Evolutionary conservation across 2,113 vertebrate species (phyloP), one percentile per base, ranked within the genome.

Genomic region (Jacana jacana): DNA sequence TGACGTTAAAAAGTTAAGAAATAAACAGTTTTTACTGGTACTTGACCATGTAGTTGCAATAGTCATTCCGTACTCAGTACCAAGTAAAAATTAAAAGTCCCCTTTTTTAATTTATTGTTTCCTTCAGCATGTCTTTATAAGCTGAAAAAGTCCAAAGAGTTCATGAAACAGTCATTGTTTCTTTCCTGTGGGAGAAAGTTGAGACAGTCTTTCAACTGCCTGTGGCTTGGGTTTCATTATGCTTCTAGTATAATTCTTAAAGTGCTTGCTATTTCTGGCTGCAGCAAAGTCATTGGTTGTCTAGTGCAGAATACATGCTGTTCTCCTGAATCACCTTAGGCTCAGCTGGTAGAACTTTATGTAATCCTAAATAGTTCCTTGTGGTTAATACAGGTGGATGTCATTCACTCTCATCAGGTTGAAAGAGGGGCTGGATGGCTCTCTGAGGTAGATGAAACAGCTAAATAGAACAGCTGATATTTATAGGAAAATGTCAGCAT

Each of bases 151-250:
- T 77, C 28, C 31, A 78, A 33, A 39, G 42, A 84, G 35, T 91
- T 88, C 46, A 58, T 54, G 23, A 54, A 84, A 27, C 10, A 33
- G 28, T 79, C 12, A 0, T 77, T 31, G 3, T 64, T 37, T 76
- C 49, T 76, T 80, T 69, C 40, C 85, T 93, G 30, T 40, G 49
- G 63, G 57, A 88, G 85, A 82, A 72, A 80, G 37, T 13, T 77
- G 73, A 91, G 42, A 61, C 31, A 37, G 33, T 42, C 35, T 48
- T 79, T 68, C 64, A 88, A 3, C 39, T 54, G 51, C 35, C 33
- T 86, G 64, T 78, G 52, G 23, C 60, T 95, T 88, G 42, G 51
- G 52, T 81, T 95, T 92, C 65, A 68, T 95, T 92, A 64, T 48
- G 27, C 24, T 84, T 91, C 51, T 39, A 33, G 77, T 55, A 30